These are phyloP conservation scores for Ctenopoma kingsleyae DNA, from an alignment of 2,797 vertebrate species.

Conservation along the genomic window DNA sequence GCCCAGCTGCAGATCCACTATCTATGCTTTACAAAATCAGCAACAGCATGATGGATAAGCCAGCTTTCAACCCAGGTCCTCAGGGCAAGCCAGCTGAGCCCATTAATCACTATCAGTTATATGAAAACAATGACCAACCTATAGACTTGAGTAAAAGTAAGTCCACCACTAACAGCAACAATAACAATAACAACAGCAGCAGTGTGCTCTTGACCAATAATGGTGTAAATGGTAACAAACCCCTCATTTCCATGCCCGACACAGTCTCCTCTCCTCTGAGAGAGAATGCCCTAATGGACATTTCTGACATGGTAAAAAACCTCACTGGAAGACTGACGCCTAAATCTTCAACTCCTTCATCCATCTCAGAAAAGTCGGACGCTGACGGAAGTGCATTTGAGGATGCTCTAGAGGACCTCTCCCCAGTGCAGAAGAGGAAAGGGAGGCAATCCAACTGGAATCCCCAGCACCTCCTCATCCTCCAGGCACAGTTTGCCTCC, in stretches of 20 bases:
- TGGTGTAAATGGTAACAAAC: constrained; percentile 83
- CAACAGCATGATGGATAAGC: constrained; percentile 98
- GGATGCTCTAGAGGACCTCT: constrained; percentile 96
- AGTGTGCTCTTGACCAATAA: constrained; percentile 68
- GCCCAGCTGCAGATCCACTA: constrained; percentile 92
- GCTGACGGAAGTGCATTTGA: constrained; percentile 96
- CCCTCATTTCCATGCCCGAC: constrained; percentile 89
- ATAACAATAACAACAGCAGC: constrained; percentile 72
- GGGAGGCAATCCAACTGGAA: constrained; percentile 99
- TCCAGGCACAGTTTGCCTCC: constrained; percentile 99
- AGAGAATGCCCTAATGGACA: constrained; percentile 98
- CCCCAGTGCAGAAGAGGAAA: constrained; percentile 96
- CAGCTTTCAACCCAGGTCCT: constrained; percentile 88
- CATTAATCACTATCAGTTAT: constrained; percentile 92
- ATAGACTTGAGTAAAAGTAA: constrained; percentile 98
- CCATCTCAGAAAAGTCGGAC: constrained; percentile 96
- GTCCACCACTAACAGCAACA: constrained; percentile 81
- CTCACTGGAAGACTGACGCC: constrained; percentile 97
- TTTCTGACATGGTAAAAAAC: constrained; percentile 99
- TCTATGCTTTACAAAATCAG: constrained; percentile 99
- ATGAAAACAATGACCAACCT: constrained; percentile 95
- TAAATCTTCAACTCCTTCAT: constrained; percentile 98
- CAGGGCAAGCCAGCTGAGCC: constrained; percentile 92
- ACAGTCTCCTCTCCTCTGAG: constrained; percentile 91
- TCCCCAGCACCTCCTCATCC: constrained; percentile 98